A percentile compares a stretch with the other conserved stretches of the same genome.
These are phyloP conservation scores for Oscarella lobularis DNA, from an alignment of 37 sponge, comb jelly and placozoan species.

Conservation along the genomic window DNA sequence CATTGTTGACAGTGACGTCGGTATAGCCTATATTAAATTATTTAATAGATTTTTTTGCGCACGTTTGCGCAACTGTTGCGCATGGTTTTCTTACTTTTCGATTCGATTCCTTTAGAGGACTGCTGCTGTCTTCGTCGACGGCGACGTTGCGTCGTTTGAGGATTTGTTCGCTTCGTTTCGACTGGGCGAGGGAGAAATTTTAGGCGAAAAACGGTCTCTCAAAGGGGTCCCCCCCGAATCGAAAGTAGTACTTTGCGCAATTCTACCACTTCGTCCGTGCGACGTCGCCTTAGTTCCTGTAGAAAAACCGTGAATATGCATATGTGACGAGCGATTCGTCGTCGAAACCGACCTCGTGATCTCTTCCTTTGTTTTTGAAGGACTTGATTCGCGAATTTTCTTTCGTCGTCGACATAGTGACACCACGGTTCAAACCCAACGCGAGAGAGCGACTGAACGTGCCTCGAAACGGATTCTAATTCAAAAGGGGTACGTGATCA, in stretches of 20 bases:
- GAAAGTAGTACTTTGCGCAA: constrained; percentile 66
- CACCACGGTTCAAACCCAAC: not conserved
- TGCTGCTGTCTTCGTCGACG: constrained; percentile 19
- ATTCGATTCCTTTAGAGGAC: not conserved
- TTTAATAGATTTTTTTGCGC: not conserved
- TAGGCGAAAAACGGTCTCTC: too few relatives aligned
- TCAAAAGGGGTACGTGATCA: too few relatives aligned
- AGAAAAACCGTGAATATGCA: not conserved
- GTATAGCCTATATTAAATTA: not conserved
- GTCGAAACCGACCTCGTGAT: constrained; percentile 21
- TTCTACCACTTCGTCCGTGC: constrained; percentile 63
- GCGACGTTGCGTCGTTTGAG: constrained; percentile 69
- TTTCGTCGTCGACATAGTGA: constrained; percentile 14
- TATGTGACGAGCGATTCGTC: not conserved
- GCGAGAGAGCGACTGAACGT: not conserved
- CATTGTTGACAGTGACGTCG: not conserved
- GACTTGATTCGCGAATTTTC: constrained; percentile 41
- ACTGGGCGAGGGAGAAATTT: constrained; percentile 19
- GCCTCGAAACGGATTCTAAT: too few relatives aligned
- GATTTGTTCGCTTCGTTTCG: constrained; percentile 70
- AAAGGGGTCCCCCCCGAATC: too few relatives aligned
- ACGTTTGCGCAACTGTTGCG: not conserved
- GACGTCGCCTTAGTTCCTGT: constrained; percentile 68
- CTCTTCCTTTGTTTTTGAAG: constrained; percentile 62
- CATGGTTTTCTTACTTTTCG: not conserved